phyloP scores from a whole-genome alignment of 2,888 invertebrate genomes.

The Phlogophora meticulosa region DNA sequence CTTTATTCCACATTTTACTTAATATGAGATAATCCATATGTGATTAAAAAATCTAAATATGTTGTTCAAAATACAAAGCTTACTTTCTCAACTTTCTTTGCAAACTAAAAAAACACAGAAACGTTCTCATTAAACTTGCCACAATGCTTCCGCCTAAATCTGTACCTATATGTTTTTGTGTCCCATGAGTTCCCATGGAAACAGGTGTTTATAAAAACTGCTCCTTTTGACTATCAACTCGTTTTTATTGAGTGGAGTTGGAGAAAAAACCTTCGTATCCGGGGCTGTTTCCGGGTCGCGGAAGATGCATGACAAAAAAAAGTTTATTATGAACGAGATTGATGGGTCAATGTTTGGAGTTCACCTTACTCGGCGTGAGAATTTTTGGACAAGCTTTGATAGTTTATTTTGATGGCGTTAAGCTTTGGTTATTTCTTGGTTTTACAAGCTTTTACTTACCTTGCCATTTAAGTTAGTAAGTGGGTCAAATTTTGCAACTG shows the following conservation, averaged over 20 bases:
- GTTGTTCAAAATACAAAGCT: neutral
- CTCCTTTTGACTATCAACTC: slow-evolving; percentile 81
- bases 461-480: too few relatives aligned
- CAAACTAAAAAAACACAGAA: slow-evolving; percentile 7
- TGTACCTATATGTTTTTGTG: slow-evolving; percentile 73
- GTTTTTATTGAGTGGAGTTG: slow-evolving; percentile 79
- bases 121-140: slow-evolving; percentile 45
- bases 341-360: slow-evolving; percentile 81
- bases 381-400: slow-evolving; percentile 49
- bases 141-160: slow-evolving; percentile 66
- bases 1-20: too few relatives aligned
- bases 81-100: slow-evolving; percentile 19
- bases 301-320: slow-evolving; percentile 76
- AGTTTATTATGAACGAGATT: slow-evolving; percentile 72
- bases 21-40: too few relatives aligned
- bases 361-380: slow-evolving; percentile 73
- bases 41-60: too few relatives aligned
- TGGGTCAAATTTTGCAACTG: too few relatives aligned
- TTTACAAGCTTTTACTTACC: too few relatives aligned
- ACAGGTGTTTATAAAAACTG: slow-evolving; percentile 87
- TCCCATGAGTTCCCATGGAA: slow-evolving; percentile 80
- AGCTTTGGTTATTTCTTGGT: neutral
- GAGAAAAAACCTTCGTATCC: slow-evolving; percentile 82
- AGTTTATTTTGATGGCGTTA: neutral
- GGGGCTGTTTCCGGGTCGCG: slow-evolving; percentile 86